Conservation (phyloP, 1,140 invertebrate genomes). For the Hylyphantes graminicola region DNA sequence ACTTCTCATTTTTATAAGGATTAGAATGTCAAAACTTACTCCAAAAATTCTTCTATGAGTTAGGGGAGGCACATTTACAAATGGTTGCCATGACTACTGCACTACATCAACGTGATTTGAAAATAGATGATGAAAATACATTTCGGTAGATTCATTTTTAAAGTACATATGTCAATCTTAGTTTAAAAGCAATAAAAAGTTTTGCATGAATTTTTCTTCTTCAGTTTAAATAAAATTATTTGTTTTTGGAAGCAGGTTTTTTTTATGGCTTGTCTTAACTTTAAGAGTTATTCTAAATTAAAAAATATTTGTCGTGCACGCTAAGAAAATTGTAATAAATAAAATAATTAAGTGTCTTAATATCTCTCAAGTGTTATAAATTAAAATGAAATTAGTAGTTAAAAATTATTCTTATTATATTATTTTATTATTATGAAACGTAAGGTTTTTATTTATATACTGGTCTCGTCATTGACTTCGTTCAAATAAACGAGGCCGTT, state of each 20-base stretch:
- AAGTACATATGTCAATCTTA: not conserved
- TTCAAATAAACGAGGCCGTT: too few species aligned
- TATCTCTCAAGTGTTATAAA: too few species aligned
- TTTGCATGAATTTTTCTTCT: not conserved
- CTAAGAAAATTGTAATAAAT: too few species aligned
- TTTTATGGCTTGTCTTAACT: not conserved
- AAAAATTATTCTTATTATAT: too few species aligned
- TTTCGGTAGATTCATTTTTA: not conserved
- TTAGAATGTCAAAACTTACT: not conserved
- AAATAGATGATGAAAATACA: constrained; percentile 6
- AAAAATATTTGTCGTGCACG: not conserved
- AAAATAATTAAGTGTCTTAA: too few species aligned
- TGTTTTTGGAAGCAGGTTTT: not conserved
- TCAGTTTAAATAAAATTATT: not conserved
- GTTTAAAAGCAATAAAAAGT: not conserved
- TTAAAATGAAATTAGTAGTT: too few species aligned
- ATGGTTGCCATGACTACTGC: constrained; percentile 11
- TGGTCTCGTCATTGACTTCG: too few species aligned
- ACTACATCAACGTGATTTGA: not conserved
- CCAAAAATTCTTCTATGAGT: not conserved
- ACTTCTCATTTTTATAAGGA: too few species aligned
- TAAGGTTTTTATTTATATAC: too few species aligned
- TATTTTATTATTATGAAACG: too few species aligned
- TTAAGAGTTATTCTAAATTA: not conserved
- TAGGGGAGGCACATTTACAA: not conserved